phyloP scores from a whole-genome alignment of 2,113 vertebrate genomes.

The Galeopterus variegatus region DNA sequence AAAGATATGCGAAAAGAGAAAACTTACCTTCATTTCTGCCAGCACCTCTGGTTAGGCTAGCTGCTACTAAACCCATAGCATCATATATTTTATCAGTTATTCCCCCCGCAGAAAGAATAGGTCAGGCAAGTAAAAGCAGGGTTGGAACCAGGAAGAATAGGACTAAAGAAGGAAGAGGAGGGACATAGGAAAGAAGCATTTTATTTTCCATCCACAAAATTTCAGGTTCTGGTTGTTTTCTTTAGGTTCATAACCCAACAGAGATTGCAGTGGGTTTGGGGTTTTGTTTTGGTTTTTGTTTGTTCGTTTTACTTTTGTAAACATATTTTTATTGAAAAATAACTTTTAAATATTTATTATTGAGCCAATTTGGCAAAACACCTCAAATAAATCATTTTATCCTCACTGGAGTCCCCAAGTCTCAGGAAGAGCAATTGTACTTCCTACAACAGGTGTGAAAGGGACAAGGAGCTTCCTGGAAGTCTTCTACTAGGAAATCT shows the following conservation, averaged over 20 bases:
- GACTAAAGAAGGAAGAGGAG: not conserved
- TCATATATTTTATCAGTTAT: not conserved
- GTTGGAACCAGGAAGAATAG: not conserved
- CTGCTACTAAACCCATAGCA: constrained; percentile 2
- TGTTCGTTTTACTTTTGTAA: not conserved
- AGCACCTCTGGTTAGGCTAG: not conserved
- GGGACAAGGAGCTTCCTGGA: not conserved
- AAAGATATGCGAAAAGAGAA: constrained; percentile 1
- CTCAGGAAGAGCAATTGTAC: not conserved
- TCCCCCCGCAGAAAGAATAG: not conserved
- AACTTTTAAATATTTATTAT: not conserved
- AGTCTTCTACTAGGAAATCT: not conserved
- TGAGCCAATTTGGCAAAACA: not conserved
- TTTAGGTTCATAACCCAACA: not conserved
- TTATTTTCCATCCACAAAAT: not conserved
- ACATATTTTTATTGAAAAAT: not conserved
- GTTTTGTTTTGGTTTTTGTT: not conserved
- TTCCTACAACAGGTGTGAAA: not conserved
- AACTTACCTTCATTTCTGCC: constrained; percentile 79
- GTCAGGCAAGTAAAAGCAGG: not conserved
- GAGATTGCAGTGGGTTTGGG: not conserved
- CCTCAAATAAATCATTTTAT: not conserved
- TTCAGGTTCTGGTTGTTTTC: not conserved
- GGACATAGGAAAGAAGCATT: not conserved
- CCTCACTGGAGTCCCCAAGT: not conserved